phyloP scores from a whole-genome alignment of 1,140 invertebrate genomes.

The Leptonema lineaticorne region DNA sequence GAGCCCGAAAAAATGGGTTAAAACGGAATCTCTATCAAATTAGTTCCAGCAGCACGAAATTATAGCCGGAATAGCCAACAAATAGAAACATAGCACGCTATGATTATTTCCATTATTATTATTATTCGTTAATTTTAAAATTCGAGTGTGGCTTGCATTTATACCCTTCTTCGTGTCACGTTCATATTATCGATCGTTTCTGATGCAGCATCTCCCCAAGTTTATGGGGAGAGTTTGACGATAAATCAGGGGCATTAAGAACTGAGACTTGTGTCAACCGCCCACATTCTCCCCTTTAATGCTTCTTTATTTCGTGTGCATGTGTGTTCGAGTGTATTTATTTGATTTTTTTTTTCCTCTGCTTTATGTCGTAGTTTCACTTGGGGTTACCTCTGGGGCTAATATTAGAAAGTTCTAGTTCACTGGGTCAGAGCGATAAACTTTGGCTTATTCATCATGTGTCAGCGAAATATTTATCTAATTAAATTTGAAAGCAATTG shows the following conservation, averaged over 20 bases:
- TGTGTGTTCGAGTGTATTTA: not conserved
- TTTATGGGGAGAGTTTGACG: not conserved
- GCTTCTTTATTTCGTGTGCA: not conserved
- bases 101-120: too few species aligned
- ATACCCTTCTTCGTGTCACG: too few species aligned
- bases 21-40: too few species aligned
- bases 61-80: too few species aligned
- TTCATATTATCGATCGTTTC: not conserved
- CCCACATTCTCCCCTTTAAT: not conserved
- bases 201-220: not conserved
- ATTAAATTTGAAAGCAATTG: too few species aligned
- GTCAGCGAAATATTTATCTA: too few species aligned
- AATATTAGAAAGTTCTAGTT: slow-evolving; percentile 1
- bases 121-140: not conserved
- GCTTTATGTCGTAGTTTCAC: not conserved
- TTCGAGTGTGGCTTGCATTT: not conserved
- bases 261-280: slow-evolving; percentile 12
- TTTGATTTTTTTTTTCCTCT: slow-evolving; percentile 1
- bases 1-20: too few species aligned
- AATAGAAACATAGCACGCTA: too few species aligned
- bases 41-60: too few species aligned
- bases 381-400: not conserved
- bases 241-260: slow-evolving; percentile 8
- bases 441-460: too few species aligned
- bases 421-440: slow-evolving; percentile 2